Base-by-base conservation (phyloP, 2,797 vertebrate genomes). In the Muraenolepis orangiensis region DNA sequence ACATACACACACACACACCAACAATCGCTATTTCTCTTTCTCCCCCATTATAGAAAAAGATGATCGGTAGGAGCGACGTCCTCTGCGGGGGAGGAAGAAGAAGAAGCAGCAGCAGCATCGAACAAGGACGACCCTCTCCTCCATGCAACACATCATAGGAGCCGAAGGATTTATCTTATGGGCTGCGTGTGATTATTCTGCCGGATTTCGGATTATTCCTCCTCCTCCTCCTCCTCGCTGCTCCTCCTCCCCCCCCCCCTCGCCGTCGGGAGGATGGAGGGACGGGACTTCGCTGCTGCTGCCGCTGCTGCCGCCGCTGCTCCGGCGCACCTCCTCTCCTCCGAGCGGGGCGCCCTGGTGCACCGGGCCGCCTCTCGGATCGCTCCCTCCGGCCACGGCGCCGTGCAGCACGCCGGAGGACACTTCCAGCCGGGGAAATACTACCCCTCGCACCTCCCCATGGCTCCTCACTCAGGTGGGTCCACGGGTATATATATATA, bases 391-490 rank as follows among this genome's bases (percentile, higher is more conserved):
- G 95, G 95, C 88, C 95, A 94, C 94, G 86, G 95, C 80, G 90
- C 96, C 46, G 94, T 95, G 72, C 97, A 96, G 85, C 95, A 96
- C 72, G 90, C 95, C 80, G 94, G 94, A 78, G 94, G 94, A 78
- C 96, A 95, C 87, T 99, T 99, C 91, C 95, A 95, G 85, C 93
- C 96, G 57, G 95, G 95, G 82, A 98, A 99, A 91, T 99, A 97
- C 88, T 98, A 98, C 86, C 95, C 96, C 4, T 94, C 96, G 34
- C 96, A 97, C 91, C 94, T 99, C 91, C 95, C 96, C 85, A 96
- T 98, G 97, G 95, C 96, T 90, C 93, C 96, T 77, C 97, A 98
- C 92, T 94, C 97, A 97, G 97, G 97, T 99, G 74, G 86, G 91
- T 91, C 69, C 51, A 83, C 73, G 66, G n/a, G n/a, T n/a, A n/a